Evolutionary conservation across 2,797 vertebrate genomes (phyloP).

Genomic region (Arctocebus calabarensis): DNA sequence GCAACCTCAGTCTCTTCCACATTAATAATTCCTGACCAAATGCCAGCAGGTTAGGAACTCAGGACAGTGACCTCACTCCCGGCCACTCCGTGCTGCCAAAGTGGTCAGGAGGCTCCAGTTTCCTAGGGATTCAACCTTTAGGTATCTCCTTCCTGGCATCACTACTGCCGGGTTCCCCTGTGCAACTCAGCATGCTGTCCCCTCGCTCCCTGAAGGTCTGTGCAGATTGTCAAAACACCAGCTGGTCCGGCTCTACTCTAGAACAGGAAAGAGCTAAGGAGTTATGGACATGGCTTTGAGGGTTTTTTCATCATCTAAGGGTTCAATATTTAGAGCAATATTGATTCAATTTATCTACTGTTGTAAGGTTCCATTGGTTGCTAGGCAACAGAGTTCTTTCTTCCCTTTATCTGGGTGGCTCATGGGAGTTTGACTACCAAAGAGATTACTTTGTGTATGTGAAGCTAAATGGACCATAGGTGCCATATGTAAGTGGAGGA

Average conservation of each 20-base stretch:
- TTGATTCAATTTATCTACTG: slow-evolving; percentile 87
- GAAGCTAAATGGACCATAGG: slow-evolving; percentile 88
- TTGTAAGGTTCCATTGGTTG: slow-evolving; percentile 84
- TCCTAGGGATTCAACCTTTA: not conserved
- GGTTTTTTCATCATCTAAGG: slow-evolving; percentile 74
- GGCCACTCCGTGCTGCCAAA: not conserved
- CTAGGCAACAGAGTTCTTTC: slow-evolving; percentile 87
- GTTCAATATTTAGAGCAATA: slow-evolving; percentile 87
- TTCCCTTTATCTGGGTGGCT: slow-evolving; percentile 81
- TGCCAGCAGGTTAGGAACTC: not conserved
- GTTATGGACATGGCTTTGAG: slow-evolving; percentile 80
- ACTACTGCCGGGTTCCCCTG: not conserved
- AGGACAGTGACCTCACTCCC: not conserved
- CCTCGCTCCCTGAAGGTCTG: not conserved
- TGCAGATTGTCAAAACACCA: slow-evolving; percentile 18
- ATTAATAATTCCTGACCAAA: not conserved
- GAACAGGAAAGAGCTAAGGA: slow-evolving; percentile 59
- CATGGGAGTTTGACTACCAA: slow-evolving; percentile 86
- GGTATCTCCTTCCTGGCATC: not conserved
- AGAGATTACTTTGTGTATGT: slow-evolving; percentile 85
- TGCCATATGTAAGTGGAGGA: slow-evolving; percentile 80
- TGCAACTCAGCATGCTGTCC: not conserved
- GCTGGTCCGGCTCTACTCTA: slow-evolving; percentile 32
- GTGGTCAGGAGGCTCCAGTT: not conserved
- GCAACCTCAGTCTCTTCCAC: not conserved